These are phyloP conservation scores for Garra rufa DNA, from an alignment of 2,113 vertebrate genomes.

Conservation along the genomic window DNA sequence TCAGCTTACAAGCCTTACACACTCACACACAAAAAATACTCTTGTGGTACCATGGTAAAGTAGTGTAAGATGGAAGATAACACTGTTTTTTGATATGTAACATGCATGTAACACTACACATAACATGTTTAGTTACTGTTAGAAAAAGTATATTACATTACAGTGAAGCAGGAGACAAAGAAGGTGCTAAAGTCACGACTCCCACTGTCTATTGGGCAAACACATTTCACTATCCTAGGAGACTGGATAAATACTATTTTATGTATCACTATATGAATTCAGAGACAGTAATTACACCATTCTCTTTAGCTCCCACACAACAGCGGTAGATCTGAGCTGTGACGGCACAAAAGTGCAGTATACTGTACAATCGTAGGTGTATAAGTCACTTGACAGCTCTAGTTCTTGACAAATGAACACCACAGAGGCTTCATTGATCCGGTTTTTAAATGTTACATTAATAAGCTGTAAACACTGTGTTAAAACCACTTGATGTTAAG, in stretches of 20 bases:
- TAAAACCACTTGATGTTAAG: conserved; percentile 52
- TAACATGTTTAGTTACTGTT: not conserved
- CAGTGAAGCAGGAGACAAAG: conserved; percentile 48
- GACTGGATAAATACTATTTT: conserved; percentile 84
- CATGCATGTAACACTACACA: too few relatives aligned
- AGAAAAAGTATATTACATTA: conserved; percentile 4
- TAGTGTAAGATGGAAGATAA: not conserved
- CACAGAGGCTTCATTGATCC: conserved; percentile 50
- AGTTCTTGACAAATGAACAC: conserved; percentile 57
- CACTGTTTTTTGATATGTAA: too few relatives aligned
- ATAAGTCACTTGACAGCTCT: conserved; percentile 71
- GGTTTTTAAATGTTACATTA: conserved; percentile 54
- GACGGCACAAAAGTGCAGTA: conserved; percentile 68
- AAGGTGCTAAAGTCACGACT: conserved; percentile 74
- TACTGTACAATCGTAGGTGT: conserved; percentile 74
- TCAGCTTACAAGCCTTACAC: not conserved
- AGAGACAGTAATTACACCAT: conserved; percentile 82
- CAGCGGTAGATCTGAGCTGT: conserved; percentile 67
- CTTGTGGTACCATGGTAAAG: not conserved
- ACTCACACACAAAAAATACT: not conserved
- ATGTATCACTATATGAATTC: conserved; percentile 81
- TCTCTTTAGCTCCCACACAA: conserved; percentile 71
- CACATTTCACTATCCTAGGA: conserved; percentile 74
- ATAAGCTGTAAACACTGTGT: conserved; percentile 52
- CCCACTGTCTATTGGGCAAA: conserved; percentile 72